Percentiles rank a stretch among this genome's conserved stretches.
Evolutionary conservation across 2,888 invertebrate species (phyloP).

Genomic region (Lapara coniferarum): DNA sequence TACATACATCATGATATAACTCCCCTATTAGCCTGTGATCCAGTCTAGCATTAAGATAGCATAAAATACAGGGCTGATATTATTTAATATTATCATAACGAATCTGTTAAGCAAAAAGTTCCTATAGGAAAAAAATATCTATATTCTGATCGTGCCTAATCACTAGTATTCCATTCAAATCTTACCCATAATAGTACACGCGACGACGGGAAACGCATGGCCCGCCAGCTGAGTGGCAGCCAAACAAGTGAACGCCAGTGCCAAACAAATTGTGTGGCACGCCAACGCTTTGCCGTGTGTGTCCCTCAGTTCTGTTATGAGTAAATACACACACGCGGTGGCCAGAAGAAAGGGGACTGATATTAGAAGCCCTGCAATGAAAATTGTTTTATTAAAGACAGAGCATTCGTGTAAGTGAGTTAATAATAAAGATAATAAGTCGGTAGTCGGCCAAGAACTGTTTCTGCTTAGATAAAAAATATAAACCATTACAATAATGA

Average conservation of each 20-base stretch:
- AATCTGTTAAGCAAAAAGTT: too few relatives aligned
- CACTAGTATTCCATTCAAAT: neutral
- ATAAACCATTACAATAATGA: too few relatives aligned
- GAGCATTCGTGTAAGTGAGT: too few relatives aligned
- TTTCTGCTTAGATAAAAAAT: too few relatives aligned
- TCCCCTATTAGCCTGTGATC: too few relatives aligned
- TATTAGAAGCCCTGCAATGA: conserved; percentile 70
- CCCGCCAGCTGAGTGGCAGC: conserved; percentile 82
- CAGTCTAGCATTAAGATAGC: too few relatives aligned
- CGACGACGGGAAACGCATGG: conserved; percentile 68
- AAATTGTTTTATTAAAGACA: neutral
- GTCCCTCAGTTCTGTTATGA: conserved; percentile 81
- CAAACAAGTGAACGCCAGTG: conserved; percentile 80
- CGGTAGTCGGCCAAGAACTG: too few relatives aligned
- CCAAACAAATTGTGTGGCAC: conserved; percentile 81
- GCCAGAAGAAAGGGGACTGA: conserved; percentile 80
- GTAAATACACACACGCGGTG: conserved; percentile 75
- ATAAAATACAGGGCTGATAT: too few relatives aligned
- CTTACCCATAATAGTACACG: conserved; percentile 79
- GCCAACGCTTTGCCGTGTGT: conserved; percentile 83
- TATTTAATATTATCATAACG: too few relatives aligned
- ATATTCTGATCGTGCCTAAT: neutral
- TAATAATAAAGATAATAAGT: too few relatives aligned
- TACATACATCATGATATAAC: too few relatives aligned
- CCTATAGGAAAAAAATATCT: neutral